These are phyloP conservation scores for Neoniphon sammara DNA, from an alignment of 2,797 vertebrate species.

Conservation along the genomic window DNA sequence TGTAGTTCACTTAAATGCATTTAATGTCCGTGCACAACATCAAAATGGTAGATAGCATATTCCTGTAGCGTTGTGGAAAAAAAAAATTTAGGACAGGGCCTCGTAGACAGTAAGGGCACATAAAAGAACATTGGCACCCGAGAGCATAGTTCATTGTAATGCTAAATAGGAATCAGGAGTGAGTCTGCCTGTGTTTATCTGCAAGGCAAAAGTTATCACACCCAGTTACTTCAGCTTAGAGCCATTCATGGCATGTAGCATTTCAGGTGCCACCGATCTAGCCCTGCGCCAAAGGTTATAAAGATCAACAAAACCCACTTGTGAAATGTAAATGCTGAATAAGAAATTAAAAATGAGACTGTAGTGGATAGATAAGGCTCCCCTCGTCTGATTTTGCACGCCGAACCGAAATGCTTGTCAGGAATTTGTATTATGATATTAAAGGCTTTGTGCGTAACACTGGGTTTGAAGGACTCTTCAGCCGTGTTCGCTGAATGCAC, in stretches of 20 bases:
- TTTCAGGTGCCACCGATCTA: slow-evolving; percentile 62
- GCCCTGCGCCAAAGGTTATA: slow-evolving; percentile 64
- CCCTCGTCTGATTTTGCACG: slow-evolving; percentile 40
- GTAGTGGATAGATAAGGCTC: slow-evolving; percentile 52
- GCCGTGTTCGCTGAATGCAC: slow-evolving; percentile 17
- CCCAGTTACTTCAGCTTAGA: slow-evolving; percentile 69
- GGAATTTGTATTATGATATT: slow-evolving; percentile 39
- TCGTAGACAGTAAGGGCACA: slow-evolving; percentile 58
- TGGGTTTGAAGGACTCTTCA: slow-evolving; percentile 45
- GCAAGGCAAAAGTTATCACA: slow-evolving; percentile 74
- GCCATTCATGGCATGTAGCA: slow-evolving; percentile 41
- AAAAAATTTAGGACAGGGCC: slow-evolving; percentile 10
- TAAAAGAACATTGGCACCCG: slow-evolving; percentile 66
- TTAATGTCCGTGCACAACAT: slow-evolving; percentile 2
- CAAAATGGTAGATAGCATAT: slow-evolving; percentile 42
- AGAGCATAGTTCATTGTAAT: slow-evolving; percentile 70
- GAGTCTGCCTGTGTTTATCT: slow-evolving; percentile 68
- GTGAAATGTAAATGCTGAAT: slow-evolving; percentile 67
- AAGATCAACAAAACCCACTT: slow-evolving; percentile 62
- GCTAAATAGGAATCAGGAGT: slow-evolving; percentile 66
- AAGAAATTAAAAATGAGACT: slow-evolving; percentile 51
- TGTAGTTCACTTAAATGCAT: too few species aligned
- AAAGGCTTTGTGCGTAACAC: slow-evolving; percentile 46
- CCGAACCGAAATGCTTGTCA: slow-evolving; percentile 27
- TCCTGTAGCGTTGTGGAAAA: slow-evolving; percentile 34